phyloP scores from a whole-genome alignment of 1,140 invertebrate species.

The Phymorhynchus buccinoides region DNA sequence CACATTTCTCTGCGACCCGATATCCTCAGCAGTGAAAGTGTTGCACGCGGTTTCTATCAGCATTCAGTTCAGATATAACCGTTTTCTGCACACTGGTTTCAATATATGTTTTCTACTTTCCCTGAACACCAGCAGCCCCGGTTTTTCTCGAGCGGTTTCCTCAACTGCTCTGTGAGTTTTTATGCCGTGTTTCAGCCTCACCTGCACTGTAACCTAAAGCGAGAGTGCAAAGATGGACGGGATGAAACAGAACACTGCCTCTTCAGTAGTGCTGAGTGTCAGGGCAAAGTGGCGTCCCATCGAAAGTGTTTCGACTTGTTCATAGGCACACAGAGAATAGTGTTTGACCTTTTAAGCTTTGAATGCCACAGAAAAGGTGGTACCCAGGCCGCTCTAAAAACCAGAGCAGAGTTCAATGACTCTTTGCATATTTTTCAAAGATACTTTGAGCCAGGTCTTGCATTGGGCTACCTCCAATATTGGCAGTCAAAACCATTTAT shows the following conservation, averaged over 20 bases:
- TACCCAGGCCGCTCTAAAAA: background rate
- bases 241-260: conserved; percentile 20
- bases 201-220: conserved; percentile 16
- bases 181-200: conserved; percentile 1
- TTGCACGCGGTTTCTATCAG: too few species aligned
- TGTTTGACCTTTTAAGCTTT: background rate
- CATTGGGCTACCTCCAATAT: background rate
- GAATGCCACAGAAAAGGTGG: background rate
- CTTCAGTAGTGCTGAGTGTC: conserved; percentile 21
- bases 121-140: background rate
- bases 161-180: conserved; percentile 4
- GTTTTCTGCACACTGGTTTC: too few species aligned
- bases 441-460: too few species aligned
- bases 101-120: too few species aligned
- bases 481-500: background rate
- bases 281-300: background rate
- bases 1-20: too few species aligned
- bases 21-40: too few species aligned
- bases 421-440: background rate
- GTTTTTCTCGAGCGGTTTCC: background rate
- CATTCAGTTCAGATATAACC: too few species aligned
- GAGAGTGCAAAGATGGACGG: conserved; percentile 5
- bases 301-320: background rate
- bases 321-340: background rate
- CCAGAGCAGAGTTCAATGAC: background rate